A percentile compares a stretch with the other conserved stretches of the same genome.
These are phyloP conservation scores for Laothoe populi DNA, from an alignment of 2,888 invertebrate species.

Conservation along the genomic window DNA sequence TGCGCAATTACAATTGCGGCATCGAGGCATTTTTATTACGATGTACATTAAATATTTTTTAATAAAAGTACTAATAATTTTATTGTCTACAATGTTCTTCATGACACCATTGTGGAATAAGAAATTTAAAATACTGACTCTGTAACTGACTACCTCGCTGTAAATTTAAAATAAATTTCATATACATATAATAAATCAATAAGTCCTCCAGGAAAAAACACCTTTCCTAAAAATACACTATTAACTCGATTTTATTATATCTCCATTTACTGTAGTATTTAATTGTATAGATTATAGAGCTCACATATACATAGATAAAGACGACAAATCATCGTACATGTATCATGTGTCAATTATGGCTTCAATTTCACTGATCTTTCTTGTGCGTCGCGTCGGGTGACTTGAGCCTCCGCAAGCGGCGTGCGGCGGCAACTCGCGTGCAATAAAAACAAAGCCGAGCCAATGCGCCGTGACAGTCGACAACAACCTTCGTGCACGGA, in stretches of 20 bases:
- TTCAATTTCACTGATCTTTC: constrained; percentile 59
- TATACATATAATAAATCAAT: neutral
- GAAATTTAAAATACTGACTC: too few relatives aligned
- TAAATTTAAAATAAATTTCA: too few relatives aligned
- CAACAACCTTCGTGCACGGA: constrained; percentile 64
- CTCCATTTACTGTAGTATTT: too few relatives aligned
- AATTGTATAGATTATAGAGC: neutral
- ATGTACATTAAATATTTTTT: too few relatives aligned
- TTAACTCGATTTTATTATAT: constrained; percentile 14
- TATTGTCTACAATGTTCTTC: too few relatives aligned
- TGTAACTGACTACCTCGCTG: too few relatives aligned
- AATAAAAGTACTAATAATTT: too few relatives aligned
- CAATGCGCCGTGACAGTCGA: constrained; percentile 71
- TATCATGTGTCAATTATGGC: constrained; percentile 41
- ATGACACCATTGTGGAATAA: too few relatives aligned
- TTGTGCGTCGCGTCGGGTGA: constrained; percentile 24
- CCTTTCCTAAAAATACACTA: neutral
- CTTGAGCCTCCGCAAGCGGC: constrained; percentile 3
- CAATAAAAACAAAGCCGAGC: constrained; percentile 73
- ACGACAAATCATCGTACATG: constrained; percentile 8
- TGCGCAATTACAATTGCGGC: too few relatives aligned
- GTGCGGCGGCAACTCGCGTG: constrained; percentile 56
- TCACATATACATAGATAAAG: neutral
- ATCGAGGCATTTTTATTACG: too few relatives aligned
- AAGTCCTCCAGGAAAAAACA: too few relatives aligned